Base-by-base conservation (phyloP, 2,113 vertebrate species). In the Pycnonotus jocosus region DNA sequence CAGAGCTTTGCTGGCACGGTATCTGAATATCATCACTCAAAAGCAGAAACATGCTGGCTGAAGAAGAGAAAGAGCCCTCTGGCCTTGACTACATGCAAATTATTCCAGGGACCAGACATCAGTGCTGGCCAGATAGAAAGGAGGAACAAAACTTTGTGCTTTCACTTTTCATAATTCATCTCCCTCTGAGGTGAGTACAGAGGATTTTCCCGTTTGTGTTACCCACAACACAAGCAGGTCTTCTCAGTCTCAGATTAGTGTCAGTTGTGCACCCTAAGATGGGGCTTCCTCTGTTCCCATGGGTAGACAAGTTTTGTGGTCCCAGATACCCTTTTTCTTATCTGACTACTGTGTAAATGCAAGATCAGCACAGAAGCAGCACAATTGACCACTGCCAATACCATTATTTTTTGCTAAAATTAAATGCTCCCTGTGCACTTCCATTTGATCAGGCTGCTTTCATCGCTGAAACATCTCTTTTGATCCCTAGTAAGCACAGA, bases 31-130 rank as follows among this genome's bases (percentile, higher is more conserved):
- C 65, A 88, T n/a, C 68, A 18, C 15, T 66, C 42, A 11, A 58
- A 90, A 73, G 5, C 24, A 84, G 70, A 53, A 77, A 53, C 5
- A 1, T 2, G 7, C 25, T 54, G n/a, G 25, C 35, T 76, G 57
- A 60, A 42, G 37, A 58, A 1, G 2, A 53, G 70, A 38, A 33
- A 38, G 51, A 90, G 19, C 45, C n/a, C 20, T 31, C 24, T 7
- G 3, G 27, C 16, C 37, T 38, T 65, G 69, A 42, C 31, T 58
- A 10, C 4, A 5, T 33, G 24, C 21, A 47, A 4, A 44, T 62
- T 2, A 4, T 27, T 45, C 30, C 0, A 1, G 24, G 22, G 24
- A 60, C 35, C 5, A 0, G 2, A 44, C 22, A 53, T 60, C 45
- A 17, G 8, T 60, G 54, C 64, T 88, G 40, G 15, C 16, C 24